These are phyloP conservation scores for Eulithis testata DNA, from an alignment of 2,888 invertebrate genomes.

Conservation along the genomic window DNA sequence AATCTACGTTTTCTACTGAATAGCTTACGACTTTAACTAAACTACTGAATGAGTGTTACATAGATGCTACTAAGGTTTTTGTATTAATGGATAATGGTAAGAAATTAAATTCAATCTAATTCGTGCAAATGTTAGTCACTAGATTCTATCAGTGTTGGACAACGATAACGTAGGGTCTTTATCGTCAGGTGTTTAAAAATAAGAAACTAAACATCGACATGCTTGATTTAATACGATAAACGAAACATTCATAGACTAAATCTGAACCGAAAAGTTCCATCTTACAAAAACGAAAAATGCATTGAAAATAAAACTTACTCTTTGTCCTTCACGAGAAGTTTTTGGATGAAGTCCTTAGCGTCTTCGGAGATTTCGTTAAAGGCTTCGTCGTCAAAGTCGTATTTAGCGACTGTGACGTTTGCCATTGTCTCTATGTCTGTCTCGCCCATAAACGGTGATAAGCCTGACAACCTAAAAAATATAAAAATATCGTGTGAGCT, in stretches of 20 bases:
- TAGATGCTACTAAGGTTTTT: conserved; percentile 1
- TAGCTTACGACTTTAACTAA: conserved; percentile 1
- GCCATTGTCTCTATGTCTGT: conserved; percentile 99
- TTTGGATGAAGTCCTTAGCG: conserved; percentile 97
- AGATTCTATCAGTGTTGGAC: conserved; percentile 69
- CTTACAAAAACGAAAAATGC: neutral
- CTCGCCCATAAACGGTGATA: conserved; percentile 99
- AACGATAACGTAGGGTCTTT: conserved; percentile 79
- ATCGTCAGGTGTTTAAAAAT: conserved; percentile 62
- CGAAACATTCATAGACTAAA: conserved; percentile 4
- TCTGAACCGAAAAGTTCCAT: conserved; percentile 9
- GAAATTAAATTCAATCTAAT: conserved; percentile 32
- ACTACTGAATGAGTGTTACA: neutral
- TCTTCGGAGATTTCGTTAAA: conserved; percentile 97
- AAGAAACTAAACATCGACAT: conserved; percentile 24
- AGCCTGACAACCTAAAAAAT: conserved; percentile 91
- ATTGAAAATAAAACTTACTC: conserved; percentile 86
- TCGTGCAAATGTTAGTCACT: conserved; percentile 62
- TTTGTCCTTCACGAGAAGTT: conserved; percentile 95
- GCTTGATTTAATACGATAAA: conserved; percentile 13
- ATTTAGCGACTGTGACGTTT: conserved; percentile 98
- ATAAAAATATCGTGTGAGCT: neutral
- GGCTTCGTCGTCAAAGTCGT: conserved; percentile 98
- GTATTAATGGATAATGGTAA: conserved; percentile 14
- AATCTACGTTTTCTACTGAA: conserved; percentile 7